Evolutionary conservation across 1,140 invertebrate species (phyloP), one percentile per base, ranked within the genome.

Genomic region (Caerostris extrusa): DNA sequence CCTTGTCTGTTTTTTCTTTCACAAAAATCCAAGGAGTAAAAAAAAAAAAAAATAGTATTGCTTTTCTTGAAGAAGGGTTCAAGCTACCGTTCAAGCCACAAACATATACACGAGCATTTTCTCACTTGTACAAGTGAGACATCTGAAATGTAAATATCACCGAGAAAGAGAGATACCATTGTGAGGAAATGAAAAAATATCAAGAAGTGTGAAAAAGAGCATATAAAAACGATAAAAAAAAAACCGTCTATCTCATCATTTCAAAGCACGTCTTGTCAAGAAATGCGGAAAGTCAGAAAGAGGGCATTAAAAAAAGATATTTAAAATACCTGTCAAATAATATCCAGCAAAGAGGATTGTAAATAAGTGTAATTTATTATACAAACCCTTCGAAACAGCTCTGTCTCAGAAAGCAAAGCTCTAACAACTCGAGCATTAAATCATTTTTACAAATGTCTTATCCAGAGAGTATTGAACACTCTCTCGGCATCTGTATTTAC

Each of bases 71-170:
- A 91, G 77, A 56, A 77, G 67, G 57, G 61, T n/a, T 34, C 50
- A 57, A 58, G 82, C 86, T 64, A 61, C 86, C 58, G 86, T 88
- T 88, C 34, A 90, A 67, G 67, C 88, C 88, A 34, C 88, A 90
- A 90, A 90, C 88, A 77, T 77, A 69, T 50, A 90, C 64, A 90
- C 19, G 88, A 55, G 88, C 67, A 90, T 90, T 90, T 90, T 90
- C 88, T 90, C 86, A 58, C 88, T 90, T 90, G 88, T 90, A 57
- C 88, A 2, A 50, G 12, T 56, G 88, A 90, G 67, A 90, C 67
- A 90, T 90, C 88, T 90, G 88, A 90, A 90, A 77, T 90, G 88
- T 77, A 90, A 90, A 90, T 90, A 90, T 90, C 57, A 90, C 88
- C n/a, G 50, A 19, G 61, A 67, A 64, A 55, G 88, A 77, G 56